Conservation (phyloP, 2,113 vertebrate genomes). For the Myodes glareolus region DNA sequence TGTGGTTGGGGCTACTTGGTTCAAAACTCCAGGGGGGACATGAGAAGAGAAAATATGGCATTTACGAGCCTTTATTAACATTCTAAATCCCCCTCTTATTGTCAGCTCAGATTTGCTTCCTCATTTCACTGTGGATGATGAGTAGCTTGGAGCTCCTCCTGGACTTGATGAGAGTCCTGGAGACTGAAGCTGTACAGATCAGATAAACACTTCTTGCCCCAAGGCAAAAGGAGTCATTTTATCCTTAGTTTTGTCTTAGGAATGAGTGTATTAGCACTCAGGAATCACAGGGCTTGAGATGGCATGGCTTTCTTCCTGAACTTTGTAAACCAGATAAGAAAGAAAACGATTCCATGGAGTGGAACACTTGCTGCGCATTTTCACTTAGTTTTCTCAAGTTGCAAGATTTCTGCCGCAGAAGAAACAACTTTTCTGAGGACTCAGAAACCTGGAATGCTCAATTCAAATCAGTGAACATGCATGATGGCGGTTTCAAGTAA, state of each 20-base stretch:
- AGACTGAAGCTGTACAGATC: background rate
- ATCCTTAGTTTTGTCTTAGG: background rate
- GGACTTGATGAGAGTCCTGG: background rate
- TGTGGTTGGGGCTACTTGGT: background rate
- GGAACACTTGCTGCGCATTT: background rate
- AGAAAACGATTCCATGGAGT: background rate
- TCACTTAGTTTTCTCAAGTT: constrained; percentile 36
- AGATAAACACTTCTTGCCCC: background rate
- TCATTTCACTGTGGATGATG: constrained; percentile 14
- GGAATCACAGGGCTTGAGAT: background rate
- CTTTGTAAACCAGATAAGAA: background rate
- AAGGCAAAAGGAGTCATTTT: background rate
- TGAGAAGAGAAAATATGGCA: background rate
- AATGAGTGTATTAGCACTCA: background rate
- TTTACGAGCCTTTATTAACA: constrained; percentile 44
- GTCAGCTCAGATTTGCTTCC: background rate
- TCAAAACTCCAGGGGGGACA: background rate
- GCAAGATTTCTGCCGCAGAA: background rate
- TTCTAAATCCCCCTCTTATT: constrained; percentile 27
- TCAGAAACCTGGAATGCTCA: background rate
- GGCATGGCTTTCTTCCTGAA: background rate
- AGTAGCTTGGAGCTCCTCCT: background rate
- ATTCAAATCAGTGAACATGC: background rate
- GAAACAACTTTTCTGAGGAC: background rate
- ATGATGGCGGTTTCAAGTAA: background rate